Percentiles rank a stretch among this genome's conserved stretches.
These are phyloP conservation scores for Patella pellucida DNA, from an alignment of 2,888 invertebrate species.

Conservation along the genomic window DNA sequence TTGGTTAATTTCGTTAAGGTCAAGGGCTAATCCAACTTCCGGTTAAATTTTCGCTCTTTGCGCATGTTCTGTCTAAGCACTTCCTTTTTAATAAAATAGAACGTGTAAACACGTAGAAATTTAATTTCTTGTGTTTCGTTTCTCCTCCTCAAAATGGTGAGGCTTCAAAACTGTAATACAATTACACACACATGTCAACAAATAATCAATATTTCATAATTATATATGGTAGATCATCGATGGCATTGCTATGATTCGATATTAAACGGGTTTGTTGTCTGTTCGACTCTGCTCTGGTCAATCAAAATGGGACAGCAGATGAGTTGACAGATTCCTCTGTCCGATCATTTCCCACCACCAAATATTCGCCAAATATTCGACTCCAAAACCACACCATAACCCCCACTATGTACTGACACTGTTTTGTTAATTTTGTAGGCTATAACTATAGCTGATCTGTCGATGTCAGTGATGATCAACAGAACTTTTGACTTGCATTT, in stretches of 20 bases:
- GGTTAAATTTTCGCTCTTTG: not conserved
- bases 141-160: conserved; percentile 4
- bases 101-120: conserved; percentile 1
- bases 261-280: not conserved
- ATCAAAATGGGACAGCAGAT: too few relatives aligned
- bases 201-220: not conserved
- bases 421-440: too few relatives aligned
- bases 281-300: too few relatives aligned
- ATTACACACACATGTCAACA: not conserved
- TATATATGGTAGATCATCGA: not conserved
- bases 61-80: not conserved
- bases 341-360: too few relatives aligned
- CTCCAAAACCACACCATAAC: too few relatives aligned
- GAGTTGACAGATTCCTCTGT: too few relatives aligned
- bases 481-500: too few relatives aligned
- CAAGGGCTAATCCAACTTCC: not conserved
- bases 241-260: not conserved
- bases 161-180: not conserved
- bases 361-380: too few relatives aligned
- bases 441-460: too few relatives aligned
- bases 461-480: too few relatives aligned
- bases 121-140: not conserved
- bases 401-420: too few relatives aligned
- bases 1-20: not conserved
- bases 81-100: not conserved